Conservation (phyloP, 2,888 invertebrate genomes). For the Apodemia duryi region DNA sequence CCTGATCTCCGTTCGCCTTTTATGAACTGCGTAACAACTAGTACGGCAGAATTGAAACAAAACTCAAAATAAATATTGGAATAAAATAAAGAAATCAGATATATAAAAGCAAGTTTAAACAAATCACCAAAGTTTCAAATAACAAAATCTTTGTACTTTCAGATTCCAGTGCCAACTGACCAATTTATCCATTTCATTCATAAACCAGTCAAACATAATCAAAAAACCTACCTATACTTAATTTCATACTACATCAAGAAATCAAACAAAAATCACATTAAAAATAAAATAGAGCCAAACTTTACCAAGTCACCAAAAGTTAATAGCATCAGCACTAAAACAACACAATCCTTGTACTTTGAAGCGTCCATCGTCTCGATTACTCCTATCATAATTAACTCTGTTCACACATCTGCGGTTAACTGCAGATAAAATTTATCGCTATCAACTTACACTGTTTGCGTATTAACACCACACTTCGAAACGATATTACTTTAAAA, state of each 20-base stretch:
- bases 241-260: not conserved
- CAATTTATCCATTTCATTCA: no score
- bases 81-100: no score
- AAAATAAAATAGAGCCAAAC: not conserved
- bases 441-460: not conserved
- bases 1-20: no score
- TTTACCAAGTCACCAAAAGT: not conserved
- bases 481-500: not conserved
- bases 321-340: not conserved
- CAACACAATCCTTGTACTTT: not conserved
- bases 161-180: no score
- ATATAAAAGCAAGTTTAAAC: no score
- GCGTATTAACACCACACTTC: not conserved
- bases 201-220: not conserved
- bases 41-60: no score
- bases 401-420: conserved; percentile 22
- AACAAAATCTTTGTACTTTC: no score
- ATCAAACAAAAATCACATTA: not conserved
- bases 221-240: not conserved
- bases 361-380: not conserved
- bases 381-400: not conserved
- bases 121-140: no score
- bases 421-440: conserved; percentile 32
- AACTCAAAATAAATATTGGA: no score
- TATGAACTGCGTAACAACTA: no score